A percentile compares a stretch with the other conserved stretches of the same genome.
These are phyloP conservation scores for Helicorthomorpha holstii DNA, from an alignment of 1,140 invertebrate genomes.

Conservation along the genomic window DNA sequence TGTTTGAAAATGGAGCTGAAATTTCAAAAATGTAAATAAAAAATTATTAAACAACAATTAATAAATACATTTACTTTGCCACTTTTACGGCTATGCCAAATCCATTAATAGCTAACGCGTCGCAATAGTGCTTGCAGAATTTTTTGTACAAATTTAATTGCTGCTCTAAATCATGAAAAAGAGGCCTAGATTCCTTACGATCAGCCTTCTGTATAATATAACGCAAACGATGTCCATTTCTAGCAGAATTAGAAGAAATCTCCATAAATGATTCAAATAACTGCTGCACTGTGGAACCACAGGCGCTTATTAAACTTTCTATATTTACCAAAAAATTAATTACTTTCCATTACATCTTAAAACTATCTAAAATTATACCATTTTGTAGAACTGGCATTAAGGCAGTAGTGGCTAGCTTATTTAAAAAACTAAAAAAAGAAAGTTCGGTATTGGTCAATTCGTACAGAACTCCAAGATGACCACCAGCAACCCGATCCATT, in stretches of 20 bases:
- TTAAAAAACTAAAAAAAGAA: conserved; percentile 14
- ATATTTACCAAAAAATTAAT: neutral
- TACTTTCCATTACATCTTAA: too few species aligned
- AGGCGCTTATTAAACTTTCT: neutral
- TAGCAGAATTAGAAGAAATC: conserved; percentile 9
- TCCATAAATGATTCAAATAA: neutral
- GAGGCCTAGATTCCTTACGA: conserved; percentile 22
- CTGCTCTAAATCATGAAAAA: conserved; percentile 51
- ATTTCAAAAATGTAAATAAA: neutral
- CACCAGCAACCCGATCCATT: conserved; percentile 12
- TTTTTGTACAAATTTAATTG: conserved; percentile 49
- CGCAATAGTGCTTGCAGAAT: conserved; percentile 53
- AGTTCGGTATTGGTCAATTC: conserved; percentile 18
- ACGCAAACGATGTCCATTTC: conserved; percentile 41
- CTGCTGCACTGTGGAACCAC: neutral
- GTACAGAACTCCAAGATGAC: conserved; percentile 14
- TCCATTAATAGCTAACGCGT: conserved; percentile 50
- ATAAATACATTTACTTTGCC: neutral
- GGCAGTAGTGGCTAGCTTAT: neutral
- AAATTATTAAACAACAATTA: neutral
- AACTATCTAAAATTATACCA: neutral
- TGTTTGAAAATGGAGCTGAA: conserved; percentile 11
- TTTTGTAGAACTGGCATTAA: neutral
- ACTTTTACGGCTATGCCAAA: conserved; percentile 23
- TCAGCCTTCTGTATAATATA: conserved; percentile 12